A percentile compares a stretch with the other conserved stretches of the same genome.
Evolutionary conservation across 2,797 vertebrate species (phyloP).

Genomic region (Lindbergichthys nudifrons): DNA sequence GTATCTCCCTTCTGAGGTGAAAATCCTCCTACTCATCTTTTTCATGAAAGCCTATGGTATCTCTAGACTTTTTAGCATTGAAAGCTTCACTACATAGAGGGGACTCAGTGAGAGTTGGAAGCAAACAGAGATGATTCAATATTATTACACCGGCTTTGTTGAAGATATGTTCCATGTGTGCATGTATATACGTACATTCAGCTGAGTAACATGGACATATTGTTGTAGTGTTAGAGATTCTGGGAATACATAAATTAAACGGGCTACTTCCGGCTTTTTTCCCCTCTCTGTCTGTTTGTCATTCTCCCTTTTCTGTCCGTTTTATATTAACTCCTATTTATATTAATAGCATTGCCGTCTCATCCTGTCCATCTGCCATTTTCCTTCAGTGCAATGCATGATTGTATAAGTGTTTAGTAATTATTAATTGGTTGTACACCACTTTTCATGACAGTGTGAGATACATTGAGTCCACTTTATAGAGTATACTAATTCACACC

Average conservation of each 20-base stretch:
- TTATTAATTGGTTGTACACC: too few relatives aligned
- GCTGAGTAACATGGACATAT: neutral
- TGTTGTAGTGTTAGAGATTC: slow-evolving; percentile 4
- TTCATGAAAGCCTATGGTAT: slow-evolving; percentile 64
- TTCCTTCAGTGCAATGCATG: too few relatives aligned
- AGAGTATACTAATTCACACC: too few relatives aligned
- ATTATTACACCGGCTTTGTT: slow-evolving; percentile 6
- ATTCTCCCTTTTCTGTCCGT: neutral
- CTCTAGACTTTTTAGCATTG: slow-evolving; percentile 47
- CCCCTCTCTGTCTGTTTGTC: neutral
- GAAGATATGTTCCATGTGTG: slow-evolving; percentile 3
- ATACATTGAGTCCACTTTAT: too few relatives aligned
- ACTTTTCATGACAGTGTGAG: too few relatives aligned
- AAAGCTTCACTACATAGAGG: slow-evolving; percentile 38
- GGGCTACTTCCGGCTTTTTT: neutral
- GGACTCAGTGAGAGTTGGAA: slow-evolving; percentile 8
- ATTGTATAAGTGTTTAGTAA: too few relatives aligned
- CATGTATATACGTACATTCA: slow-evolving; percentile 1
- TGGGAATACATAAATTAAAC: neutral
- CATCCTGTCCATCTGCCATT: too few relatives aligned
- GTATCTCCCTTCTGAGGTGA: slow-evolving; percentile 52
- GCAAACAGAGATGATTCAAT: slow-evolving; percentile 17
- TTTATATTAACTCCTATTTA: neutral
- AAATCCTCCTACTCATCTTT: slow-evolving; percentile 49
- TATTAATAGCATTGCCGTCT: too few relatives aligned